A percentile compares a stretch with the other conserved stretches of the same genome.
Evolutionary conservation across 1,140 invertebrate species (phyloP).

Genomic region (Lepidostoma basale): DNA sequence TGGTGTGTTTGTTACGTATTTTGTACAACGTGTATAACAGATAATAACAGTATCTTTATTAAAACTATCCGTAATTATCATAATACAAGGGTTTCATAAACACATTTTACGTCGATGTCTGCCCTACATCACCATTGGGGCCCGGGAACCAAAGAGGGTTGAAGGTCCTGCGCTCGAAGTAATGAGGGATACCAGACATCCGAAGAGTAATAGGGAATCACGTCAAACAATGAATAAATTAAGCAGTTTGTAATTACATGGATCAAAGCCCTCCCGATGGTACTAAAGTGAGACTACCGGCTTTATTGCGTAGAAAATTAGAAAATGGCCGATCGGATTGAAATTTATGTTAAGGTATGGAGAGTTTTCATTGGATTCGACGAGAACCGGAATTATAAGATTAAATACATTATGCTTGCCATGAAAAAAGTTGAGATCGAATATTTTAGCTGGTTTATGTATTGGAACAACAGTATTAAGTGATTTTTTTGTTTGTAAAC

Average conservation of each 20-base stretch:
- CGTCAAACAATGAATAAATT: conserved; percentile 28
- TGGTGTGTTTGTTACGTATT: too few relatives aligned
- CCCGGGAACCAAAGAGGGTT: conserved; percentile 13
- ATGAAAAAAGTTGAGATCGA: too few relatives aligned
- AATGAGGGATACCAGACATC: conserved; percentile 7
- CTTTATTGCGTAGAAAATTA: conserved; percentile 24
- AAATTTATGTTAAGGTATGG: conserved; percentile 16
- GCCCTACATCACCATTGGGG: neutral
- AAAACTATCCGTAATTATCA: too few relatives aligned
- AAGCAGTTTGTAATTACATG: conserved; percentile 25
- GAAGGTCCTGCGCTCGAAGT: neutral
- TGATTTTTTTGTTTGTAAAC: too few relatives aligned
- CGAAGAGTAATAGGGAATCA: conserved; percentile 22
- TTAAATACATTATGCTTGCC: too few relatives aligned
- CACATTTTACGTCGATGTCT: neutral
- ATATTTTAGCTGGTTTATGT: too few relatives aligned
- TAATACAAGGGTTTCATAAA: conserved; percentile 1
- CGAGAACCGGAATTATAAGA: too few relatives aligned
- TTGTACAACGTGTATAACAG: too few relatives aligned
- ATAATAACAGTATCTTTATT: too few relatives aligned
- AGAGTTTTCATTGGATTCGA: neutral
- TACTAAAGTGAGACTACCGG: neutral
- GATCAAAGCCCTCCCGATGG: conserved; percentile 7
- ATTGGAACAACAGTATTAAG: too few relatives aligned
- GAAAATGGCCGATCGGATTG: conserved; percentile 10